These are phyloP conservation scores for Camptogramma bilineatum DNA, from an alignment of 2,888 invertebrate genomes.

Conservation along the genomic window DNA sequence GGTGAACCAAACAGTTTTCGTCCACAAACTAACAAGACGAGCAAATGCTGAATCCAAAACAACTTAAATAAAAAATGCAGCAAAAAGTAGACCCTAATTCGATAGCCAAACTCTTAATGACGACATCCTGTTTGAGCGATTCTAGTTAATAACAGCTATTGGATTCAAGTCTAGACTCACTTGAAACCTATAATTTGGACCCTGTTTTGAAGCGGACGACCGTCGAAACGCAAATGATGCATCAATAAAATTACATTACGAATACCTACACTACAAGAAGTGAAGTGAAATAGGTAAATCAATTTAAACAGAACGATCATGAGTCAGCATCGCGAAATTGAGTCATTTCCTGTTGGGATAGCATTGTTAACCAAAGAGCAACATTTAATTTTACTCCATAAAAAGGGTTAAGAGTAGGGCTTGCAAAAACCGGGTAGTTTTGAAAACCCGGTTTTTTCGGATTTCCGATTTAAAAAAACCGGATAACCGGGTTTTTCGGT, in stretches of 20 bases:
- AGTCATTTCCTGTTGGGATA: conserved; percentile 62
- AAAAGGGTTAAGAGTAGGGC: conserved; percentile 24
- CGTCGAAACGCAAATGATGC: conserved; percentile 17
- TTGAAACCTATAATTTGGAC: conserved; percentile 34
- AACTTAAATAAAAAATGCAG: conserved; percentile 26
- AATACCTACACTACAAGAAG: background rate
- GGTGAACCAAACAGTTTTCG: conserved; percentile 19
- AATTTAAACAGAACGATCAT: conserved; percentile 57
- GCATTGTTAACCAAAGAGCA: conserved; percentile 33
- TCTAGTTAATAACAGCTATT: conserved; percentile 67
- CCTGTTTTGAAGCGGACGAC: conserved; percentile 28
- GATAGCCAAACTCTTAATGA: conserved; percentile 55
- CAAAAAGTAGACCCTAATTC: conserved; percentile 32
- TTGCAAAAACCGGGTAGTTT: too few species aligned
- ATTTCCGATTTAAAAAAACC: too few species aligned
- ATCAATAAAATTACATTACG: background rate
- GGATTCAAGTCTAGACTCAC: conserved; percentile 39
- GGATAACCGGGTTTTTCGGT: too few species aligned
- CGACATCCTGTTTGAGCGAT: conserved; percentile 71
- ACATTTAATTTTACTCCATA: conserved; percentile 11
- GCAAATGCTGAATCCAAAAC: conserved; percentile 15
- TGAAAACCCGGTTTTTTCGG: too few species aligned
- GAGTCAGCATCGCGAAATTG: conserved; percentile 54
- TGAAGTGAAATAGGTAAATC: conserved; percentile 53
- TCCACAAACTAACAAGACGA: conserved; percentile 21